A percentile compares a stretch with the other conserved stretches of the same genome.
Conservation (phyloP, 2,113 vertebrate species). For the Hystrix brachyura region DNA sequence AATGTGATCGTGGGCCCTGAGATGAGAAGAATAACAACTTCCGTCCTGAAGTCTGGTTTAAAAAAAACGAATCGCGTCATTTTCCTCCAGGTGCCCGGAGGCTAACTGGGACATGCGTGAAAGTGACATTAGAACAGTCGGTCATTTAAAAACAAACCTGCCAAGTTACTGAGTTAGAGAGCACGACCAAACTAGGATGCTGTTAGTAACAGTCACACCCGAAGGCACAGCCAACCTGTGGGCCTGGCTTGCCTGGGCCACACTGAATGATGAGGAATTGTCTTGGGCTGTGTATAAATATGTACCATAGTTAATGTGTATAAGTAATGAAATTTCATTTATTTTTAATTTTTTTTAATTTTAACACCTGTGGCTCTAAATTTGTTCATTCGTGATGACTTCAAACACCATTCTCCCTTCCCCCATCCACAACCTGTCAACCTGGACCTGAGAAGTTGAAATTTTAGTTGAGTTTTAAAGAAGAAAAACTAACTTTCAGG, state of each 20-base stretch:
- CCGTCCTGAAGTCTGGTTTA: not conserved
- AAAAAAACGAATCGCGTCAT: too few relatives aligned
- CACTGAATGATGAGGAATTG: not conserved
- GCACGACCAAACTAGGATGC: not conserved
- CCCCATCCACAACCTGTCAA: not conserved
- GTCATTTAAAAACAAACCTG: not conserved
- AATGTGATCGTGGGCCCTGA: not conserved
- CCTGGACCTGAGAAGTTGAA: slow-evolving; percentile 8
- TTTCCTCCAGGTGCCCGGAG: not conserved
- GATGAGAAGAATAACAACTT: not conserved
- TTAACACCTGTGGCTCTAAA: not conserved
- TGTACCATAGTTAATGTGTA: not conserved
- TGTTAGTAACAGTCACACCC: not conserved
- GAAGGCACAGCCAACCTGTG: not conserved
- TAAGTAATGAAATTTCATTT: not conserved
- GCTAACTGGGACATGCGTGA: not conserved
- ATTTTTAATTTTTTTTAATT: not conserved
- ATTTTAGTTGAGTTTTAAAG: slow-evolving; percentile 28
- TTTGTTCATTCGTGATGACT: not conserved
- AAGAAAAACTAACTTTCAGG: not conserved
- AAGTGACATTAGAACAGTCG: not conserved
- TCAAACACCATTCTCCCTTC: not conserved
- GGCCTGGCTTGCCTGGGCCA: not conserved
- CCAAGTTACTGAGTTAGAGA: not conserved
- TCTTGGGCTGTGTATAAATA: not conserved